A percentile compares a stretch with the other conserved stretches of the same genome.
Evolutionary conservation across 2,888 invertebrate genomes (phyloP).

Genomic region (Xestia c-nigrum): DNA sequence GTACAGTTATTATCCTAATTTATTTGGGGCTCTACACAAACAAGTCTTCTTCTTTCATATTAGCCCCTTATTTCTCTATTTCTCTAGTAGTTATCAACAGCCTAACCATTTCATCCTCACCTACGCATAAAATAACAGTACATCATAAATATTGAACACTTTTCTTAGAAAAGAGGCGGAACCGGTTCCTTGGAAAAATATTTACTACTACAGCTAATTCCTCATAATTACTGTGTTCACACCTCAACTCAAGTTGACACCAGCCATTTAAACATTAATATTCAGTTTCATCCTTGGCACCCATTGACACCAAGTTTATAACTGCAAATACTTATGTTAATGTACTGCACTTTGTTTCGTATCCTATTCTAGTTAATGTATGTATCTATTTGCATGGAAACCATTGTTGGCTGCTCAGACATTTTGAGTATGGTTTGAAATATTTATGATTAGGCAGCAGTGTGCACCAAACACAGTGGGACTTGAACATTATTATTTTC

Average conservation of each 20-base stretch:
- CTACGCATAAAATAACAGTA: background rate
- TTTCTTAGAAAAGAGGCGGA: background rate
- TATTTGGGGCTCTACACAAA: background rate
- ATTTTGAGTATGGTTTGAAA: slow-evolving; percentile 35
- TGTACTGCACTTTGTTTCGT: slow-evolving; percentile 64
- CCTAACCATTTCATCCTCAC: background rate
- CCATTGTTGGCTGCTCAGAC: slow-evolving; percentile 46
- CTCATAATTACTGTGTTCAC: background rate
- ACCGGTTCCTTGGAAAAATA: background rate
- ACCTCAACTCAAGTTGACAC: slow-evolving; percentile 3
- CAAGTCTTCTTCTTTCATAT: background rate
- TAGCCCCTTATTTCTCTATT: background rate
- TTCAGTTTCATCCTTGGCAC: slow-evolving; percentile 53
- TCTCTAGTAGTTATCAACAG: no score
- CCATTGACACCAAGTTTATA: slow-evolving; percentile 55
- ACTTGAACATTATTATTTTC: background rate
- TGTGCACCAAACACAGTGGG: background rate
- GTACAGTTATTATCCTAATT: background rate
- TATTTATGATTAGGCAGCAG: slow-evolving; percentile 21
- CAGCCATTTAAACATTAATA: slow-evolving; percentile 51
- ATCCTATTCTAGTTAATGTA: slow-evolving; percentile 49
- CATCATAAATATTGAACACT: background rate
- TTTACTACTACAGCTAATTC: background rate
- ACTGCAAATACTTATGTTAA: slow-evolving; percentile 58
- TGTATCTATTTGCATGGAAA: slow-evolving; percentile 51